phyloP scores from a whole-genome alignment of 2,797 vertebrate species.

The Pangasius djambal region DNA sequence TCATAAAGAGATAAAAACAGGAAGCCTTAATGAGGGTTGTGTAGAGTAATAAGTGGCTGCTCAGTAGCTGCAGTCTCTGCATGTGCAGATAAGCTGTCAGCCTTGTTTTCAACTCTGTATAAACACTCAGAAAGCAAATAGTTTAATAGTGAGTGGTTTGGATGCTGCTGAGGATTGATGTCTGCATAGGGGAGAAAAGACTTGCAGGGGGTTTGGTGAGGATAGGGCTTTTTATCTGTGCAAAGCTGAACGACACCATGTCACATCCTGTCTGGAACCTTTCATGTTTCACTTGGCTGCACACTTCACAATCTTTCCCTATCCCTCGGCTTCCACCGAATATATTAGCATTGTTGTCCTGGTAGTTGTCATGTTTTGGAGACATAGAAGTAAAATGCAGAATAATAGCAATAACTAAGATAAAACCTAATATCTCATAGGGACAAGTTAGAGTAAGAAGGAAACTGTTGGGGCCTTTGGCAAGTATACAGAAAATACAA shows the following conservation, averaged over 20 bases:
- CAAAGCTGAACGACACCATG: slow-evolving; percentile 71
- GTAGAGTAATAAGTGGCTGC: slow-evolving; percentile 39
- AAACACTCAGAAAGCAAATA: slow-evolving; percentile 45
- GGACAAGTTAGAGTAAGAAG: not conserved
- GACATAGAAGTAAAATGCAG: slow-evolving; percentile 56
- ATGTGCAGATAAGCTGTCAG: slow-evolving; percentile 53
- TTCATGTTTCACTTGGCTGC: slow-evolving; percentile 71
- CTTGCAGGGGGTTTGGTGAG: slow-evolving; percentile 55
- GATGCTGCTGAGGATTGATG: slow-evolving; percentile 49
- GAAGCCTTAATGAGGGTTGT: slow-evolving; percentile 34
- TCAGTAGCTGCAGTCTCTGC: slow-evolving; percentile 35
- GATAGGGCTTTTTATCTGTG: slow-evolving; percentile 66
- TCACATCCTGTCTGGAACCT: slow-evolving; percentile 70
- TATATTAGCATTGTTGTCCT: slow-evolving; percentile 76
- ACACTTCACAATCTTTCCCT: slow-evolving; percentile 71
- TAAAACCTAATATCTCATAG: not conserved
- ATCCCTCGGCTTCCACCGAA: slow-evolving; percentile 60
- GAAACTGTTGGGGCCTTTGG: not conserved
- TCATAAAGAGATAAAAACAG: slow-evolving; percentile 37
- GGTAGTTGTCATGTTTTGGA: slow-evolving; percentile 74
- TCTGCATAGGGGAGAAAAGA: slow-evolving; percentile 39
- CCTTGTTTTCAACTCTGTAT: slow-evolving; percentile 44
- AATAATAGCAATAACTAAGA: slow-evolving; percentile 57
- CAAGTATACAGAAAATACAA: not conserved
- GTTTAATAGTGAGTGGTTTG: slow-evolving; percentile 57